Base-by-base conservation (phyloP, 2,797 vertebrate species). In the Sebastes steindachneri region DNA sequence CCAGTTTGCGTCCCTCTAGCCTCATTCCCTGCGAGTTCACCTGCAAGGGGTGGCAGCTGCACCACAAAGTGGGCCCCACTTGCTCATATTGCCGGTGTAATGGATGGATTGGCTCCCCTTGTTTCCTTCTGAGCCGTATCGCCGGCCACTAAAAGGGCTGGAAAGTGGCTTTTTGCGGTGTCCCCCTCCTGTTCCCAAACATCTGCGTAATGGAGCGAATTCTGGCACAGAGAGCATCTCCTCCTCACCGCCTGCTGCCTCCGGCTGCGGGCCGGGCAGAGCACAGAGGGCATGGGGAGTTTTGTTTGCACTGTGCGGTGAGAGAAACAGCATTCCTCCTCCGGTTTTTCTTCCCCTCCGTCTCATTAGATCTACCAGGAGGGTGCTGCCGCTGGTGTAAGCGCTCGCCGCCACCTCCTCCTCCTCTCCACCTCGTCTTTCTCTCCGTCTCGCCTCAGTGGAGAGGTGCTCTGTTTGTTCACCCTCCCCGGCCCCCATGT, bases 291-390 rank as follows among this genome's bases (percentile, higher is more conserved):
- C 19, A 23, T 51, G 45, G 64, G 57, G 77, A 69, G 26, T 57
- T 85, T 66, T 79, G 68, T 84, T 83, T 80, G 35, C 69, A 23
- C 54, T 64, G 73, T 35, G 37, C 5, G 7, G 77, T 41, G 69
- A 80, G 70, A 83, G 72, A 83, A 87, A 69, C 79, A 66, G 60
- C 66, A 62, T 78, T 70, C 67, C 80, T 89, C 84, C 87, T 90
- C 77, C 66, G 7, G 41, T 86, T 82, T 82, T 75, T 87, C 82
- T 71, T 85, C 77, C 78, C 73, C 80, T 88, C 75, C 66, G 70
- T 90, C 83, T 90, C 81, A 89, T 91, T 91, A 90, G 83, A 85
- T 76, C 80, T 19, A 88, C 69, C 70, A 79, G 77, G 81, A 92
- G 73, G 70, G 76, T 69, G 68, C 65, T 83, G 77, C 76, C 1